Percentiles rank a stretch among this genome's conserved stretches.
phyloP scores from a whole-genome alignment of 64 coral and sea anemone genomes.

The Acropora yongei region DNA sequence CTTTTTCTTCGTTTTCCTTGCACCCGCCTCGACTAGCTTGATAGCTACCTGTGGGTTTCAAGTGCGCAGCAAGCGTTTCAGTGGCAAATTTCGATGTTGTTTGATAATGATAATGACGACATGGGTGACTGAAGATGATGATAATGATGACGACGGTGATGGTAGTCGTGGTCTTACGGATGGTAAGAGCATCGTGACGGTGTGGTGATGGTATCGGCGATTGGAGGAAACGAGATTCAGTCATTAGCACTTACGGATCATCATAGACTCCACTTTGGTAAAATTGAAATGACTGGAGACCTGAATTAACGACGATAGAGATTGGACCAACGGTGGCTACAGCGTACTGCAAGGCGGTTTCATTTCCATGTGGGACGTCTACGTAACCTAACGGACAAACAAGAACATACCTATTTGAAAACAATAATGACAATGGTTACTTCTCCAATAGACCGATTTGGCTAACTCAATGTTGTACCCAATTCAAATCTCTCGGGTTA shows the following conservation, averaged over 20 bases:
- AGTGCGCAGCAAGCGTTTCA: too few species aligned
- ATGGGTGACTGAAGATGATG: not conserved
- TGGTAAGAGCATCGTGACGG: not conserved
- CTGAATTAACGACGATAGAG: slow-evolving; percentile 66
- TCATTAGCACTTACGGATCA: slow-evolving; percentile 19
- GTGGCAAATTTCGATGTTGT: too few species aligned
- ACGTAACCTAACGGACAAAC: slow-evolving; percentile 23
- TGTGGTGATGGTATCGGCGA: not conserved
- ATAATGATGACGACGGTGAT: not conserved
- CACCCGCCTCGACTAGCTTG: too few species aligned
- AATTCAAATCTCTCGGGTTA: too few species aligned
- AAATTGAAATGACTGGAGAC: slow-evolving; percentile 65
- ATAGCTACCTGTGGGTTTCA: too few species aligned
- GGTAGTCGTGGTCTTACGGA: not conserved
- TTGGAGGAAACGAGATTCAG: not conserved
- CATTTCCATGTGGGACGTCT: slow-evolving; percentile 16
- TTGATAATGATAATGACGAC: not conserved
- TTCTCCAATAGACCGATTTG: too few species aligned
- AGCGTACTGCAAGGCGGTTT: slow-evolving; percentile 39
- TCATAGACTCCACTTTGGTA: slow-evolving; percentile 67
- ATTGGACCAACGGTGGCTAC: slow-evolving; percentile 71
- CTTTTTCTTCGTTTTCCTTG: too few species aligned
- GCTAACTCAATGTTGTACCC: too few species aligned
- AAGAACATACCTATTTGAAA: not conserved
- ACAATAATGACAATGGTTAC: too few species aligned